These are phyloP conservation scores for Diacarnus erythraeanus DNA, from an alignment of 37 sponge, comb jelly and placozoan species.

Conservation along the genomic window DNA sequence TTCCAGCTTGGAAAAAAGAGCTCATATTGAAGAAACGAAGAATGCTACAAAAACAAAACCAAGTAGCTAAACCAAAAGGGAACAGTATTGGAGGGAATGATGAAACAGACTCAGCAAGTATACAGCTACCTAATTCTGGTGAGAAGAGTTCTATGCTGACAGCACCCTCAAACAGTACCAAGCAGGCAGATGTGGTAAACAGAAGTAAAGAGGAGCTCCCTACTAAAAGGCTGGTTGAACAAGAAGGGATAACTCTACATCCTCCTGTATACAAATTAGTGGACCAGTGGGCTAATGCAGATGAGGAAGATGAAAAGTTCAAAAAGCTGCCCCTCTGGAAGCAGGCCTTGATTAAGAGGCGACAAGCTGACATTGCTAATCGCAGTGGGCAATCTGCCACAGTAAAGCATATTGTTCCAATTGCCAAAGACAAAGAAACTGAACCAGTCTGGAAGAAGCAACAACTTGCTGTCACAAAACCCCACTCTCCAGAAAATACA, in stretches of 20 bases:
- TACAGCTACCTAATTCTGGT: too few relatives aligned
- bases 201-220: neutral
- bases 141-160: too few relatives aligned
- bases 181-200: slow-evolving; percentile 38
- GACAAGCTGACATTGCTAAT: slow-evolving; percentile 51
- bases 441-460: neutral
- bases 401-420: neutral
- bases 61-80: neutral
- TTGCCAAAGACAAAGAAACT: neutral
- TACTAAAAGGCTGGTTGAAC: slow-evolving; percentile 18
- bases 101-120: neutral
- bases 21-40: slow-evolving; percentile 21
- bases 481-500: too few relatives aligned
- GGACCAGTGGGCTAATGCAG: slow-evolving; percentile 61
- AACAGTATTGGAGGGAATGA: neutral
- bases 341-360: slow-evolving; percentile 66
- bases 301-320: slow-evolving; percentile 67
- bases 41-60: neutral
- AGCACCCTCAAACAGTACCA: neutral
- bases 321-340: slow-evolving; percentile 72
- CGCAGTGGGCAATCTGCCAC: slow-evolving; percentile 8
- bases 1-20: slow-evolving; percentile 69
- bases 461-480: neutral
- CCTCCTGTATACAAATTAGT: slow-evolving; percentile 61
- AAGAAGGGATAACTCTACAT: slow-evolving; percentile 34